Base-by-base conservation (phyloP, 2,888 invertebrate genomes). In the Alitta virens region DNA sequence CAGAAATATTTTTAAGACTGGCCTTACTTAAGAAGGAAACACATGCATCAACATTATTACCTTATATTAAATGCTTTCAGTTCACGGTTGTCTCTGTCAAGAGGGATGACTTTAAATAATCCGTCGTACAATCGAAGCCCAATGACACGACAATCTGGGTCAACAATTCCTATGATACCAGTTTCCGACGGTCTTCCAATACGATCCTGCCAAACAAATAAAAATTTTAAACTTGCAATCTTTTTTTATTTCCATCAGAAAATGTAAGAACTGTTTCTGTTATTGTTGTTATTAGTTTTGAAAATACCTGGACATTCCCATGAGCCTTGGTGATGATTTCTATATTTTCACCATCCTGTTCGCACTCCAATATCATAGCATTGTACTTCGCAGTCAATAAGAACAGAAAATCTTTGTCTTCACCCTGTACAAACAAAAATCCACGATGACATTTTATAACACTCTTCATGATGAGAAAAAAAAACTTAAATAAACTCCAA, bases 351-450 rank as follows among this genome's bases (percentile, higher is more conserved):
- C 90, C 78, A 56, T 79, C 78, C 49, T 78, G 74, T 86, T 78
- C 86, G 83, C 94, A 97, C 83, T 96, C 95, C 68, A 99, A 83
- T 76, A 99, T 95, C 92, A 98, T 96, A 1, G 96, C 95, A 86
- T 97, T 94, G 80, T 95, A 94, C 52, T 96, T 88, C 52, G 90
- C 88, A 5, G 99, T 99, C 59, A 99, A 86, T 46, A 99, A 88
- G 81, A 99, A 96, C 51, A 99, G 85, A 62, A 93, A 84, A 82
- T 98, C 96, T 82, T 95, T 94, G 65, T 89, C 88, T 79, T 94
- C 93, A 78, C 92, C 88, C 93, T 94, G 82, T 60, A 85, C 85
- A 69, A 53, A 55, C 65, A 53, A 25, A 59, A 63, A 16, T 12
- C 21, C 2, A 33, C 24, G 43, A 1, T n/a, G n/a, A n/a, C n/a